Conservation (phyloP, 2,797 vertebrate genomes). For the Dallia pectoralis region DNA sequence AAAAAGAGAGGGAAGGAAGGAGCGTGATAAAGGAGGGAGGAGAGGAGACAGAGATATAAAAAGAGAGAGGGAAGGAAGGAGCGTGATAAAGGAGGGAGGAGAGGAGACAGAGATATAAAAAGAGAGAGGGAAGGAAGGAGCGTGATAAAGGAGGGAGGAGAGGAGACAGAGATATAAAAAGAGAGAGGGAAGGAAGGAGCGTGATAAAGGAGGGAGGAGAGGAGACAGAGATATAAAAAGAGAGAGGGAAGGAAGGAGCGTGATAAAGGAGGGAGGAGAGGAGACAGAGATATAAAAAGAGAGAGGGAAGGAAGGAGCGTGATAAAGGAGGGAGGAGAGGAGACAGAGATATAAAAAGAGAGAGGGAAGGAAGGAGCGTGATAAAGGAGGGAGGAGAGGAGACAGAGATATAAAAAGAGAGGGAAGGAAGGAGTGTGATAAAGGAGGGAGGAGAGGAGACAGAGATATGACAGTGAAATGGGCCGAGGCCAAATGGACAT, state of each 20-base stretch:
- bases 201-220: too few relatives aligned
- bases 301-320: slow-evolving; percentile 11
- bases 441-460: background rate
- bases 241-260: slow-evolving; percentile 12
- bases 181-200: background rate
- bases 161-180: background rate
- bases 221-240: background rate
- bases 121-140: too few relatives aligned
- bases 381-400: background rate
- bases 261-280: too few relatives aligned
- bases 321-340: too few relatives aligned
- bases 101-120: slow-evolving; percentile 8
- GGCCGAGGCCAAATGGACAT: background rate
- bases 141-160: background rate
- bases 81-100: too few relatives aligned
- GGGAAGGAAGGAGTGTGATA: too few relatives aligned
- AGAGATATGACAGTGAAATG: background rate
- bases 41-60: background rate
- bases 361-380: slow-evolving; percentile 14
- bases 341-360: background rate
- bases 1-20: background rate
- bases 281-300: too few relatives aligned
- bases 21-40: too few relatives aligned
- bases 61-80: slow-evolving; percentile 7
- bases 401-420: background rate